Percentiles rank a stretch among this genome's conserved stretches.
phyloP scores from a whole-genome alignment of 1,140 invertebrate genomes.

The Heterodera carotae region DNA sequence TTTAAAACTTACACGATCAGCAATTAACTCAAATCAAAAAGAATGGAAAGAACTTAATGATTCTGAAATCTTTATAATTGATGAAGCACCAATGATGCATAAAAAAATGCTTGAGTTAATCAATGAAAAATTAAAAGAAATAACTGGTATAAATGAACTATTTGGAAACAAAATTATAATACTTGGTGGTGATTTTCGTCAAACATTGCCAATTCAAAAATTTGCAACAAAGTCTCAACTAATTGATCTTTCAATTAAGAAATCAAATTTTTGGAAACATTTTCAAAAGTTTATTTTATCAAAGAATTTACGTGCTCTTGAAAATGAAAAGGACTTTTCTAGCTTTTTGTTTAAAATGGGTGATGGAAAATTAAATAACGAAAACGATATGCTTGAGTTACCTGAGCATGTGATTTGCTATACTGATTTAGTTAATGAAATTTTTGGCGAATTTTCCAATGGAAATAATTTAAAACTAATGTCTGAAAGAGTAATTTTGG shows the following conservation, averaged over 20 bases:
- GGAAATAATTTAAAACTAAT: conserved; percentile 27
- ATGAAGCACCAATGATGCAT: conserved; percentile 47
- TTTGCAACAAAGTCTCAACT: conserved; percentile 42
- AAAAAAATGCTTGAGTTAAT: too few relatives aligned
- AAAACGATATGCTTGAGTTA: conserved; percentile 40
- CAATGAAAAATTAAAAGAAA: too few relatives aligned
- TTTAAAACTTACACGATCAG: neutral
- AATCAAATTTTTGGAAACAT: conserved; percentile 44
- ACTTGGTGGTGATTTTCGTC: too few relatives aligned
- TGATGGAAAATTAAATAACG: conserved; percentile 37
- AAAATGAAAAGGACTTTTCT: conserved; percentile 40
- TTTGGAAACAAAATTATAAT: conserved; percentile 59
- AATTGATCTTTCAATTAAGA: conserved; percentile 56
- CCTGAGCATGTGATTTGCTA: conserved; percentile 30
- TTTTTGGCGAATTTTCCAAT: conserved; percentile 25
- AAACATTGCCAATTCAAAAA: conserved; percentile 48
- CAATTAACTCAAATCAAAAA: neutral
- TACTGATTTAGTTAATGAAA: conserved; percentile 19
- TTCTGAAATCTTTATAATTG: conserved; percentile 39
- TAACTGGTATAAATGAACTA: conserved; percentile 41
- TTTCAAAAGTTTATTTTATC: too few relatives aligned
- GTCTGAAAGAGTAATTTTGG: conserved; percentile 33
- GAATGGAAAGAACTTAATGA: conserved; percentile 1
- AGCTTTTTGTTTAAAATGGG: conserved; percentile 48
- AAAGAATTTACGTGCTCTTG: conserved; percentile 51